Evolutionary conservation across 2,113 vertebrate genomes (phyloP).

Genomic region (Microcebus ravelobensis): DNA sequence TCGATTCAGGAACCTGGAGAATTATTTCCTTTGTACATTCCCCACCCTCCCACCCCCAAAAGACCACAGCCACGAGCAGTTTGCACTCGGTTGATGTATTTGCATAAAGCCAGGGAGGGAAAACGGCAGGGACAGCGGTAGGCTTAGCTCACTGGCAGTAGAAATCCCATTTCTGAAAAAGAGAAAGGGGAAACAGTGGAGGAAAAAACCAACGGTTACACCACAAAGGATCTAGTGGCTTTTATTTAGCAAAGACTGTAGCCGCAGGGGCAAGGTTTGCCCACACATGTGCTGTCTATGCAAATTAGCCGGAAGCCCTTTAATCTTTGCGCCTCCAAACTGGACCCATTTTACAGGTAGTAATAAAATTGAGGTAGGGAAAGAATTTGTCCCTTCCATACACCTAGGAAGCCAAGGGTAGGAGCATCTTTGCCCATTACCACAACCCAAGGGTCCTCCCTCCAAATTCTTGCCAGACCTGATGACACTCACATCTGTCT

Average conservation of each 20-base stretch:
- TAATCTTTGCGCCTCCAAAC: neutral
- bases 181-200: constrained; percentile 42
- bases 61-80: constrained; percentile 46
- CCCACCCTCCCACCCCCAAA: neutral
- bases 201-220: constrained; percentile 35
- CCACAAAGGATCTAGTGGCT: neutral
- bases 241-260: constrained; percentile 34
- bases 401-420: neutral
- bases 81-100: constrained; percentile 70
- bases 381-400: neutral
- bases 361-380: neutral
- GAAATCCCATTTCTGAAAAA: constrained; percentile 94
- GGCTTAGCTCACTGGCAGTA: constrained; percentile 87
- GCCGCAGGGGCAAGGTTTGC: neutral
- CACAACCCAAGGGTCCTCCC: neutral
- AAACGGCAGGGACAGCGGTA: neutral
- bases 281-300: neutral
- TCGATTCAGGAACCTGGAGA: neutral
- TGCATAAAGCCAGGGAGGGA: neutral
- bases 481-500: constrained; percentile 88
- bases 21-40: neutral
- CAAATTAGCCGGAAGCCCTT: neutral
- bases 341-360: neutral
- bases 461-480: too few relatives aligned
- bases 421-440: neutral